Conservation (phyloP, 2,797 vertebrate species). For the Rallus crepitans region DNA sequence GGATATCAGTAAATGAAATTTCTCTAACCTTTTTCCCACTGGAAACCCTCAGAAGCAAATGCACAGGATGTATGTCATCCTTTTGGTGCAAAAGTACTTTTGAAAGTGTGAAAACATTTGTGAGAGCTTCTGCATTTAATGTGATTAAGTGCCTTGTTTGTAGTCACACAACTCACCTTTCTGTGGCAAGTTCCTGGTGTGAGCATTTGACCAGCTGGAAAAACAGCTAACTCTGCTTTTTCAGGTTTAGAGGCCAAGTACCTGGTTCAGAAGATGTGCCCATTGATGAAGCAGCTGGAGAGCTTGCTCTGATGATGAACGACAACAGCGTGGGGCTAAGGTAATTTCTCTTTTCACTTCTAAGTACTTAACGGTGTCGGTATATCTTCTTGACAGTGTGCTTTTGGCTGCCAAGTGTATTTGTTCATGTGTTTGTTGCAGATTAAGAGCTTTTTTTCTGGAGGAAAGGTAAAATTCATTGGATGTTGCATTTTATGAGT, state of each 20-base stretch:
- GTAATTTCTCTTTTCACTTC: slow-evolving; percentile 62
- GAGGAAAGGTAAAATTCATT: slow-evolving; percentile 7
- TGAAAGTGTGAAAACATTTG: neutral
- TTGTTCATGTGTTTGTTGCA: slow-evolving; percentile 27
- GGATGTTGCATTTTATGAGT: neutral
- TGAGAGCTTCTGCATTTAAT: neutral
- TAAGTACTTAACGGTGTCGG: neutral
- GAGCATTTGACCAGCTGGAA: neutral
- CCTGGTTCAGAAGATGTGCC: slow-evolving; percentile 40
- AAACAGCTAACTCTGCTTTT: slow-evolving; percentile 36
- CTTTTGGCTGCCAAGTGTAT: slow-evolving; percentile 23
- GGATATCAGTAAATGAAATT: neutral
- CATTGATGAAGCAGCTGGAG: slow-evolving; percentile 44
- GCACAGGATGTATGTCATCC: neutral
- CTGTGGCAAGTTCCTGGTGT: neutral
- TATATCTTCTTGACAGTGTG: slow-evolving; percentile 44
- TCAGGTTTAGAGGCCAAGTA: slow-evolving; percentile 67
- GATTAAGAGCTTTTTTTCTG: slow-evolving; percentile 34
- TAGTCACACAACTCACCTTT: neutral
- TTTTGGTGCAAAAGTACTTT: neutral
- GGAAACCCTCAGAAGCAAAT: neutral
- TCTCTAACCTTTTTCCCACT: neutral
- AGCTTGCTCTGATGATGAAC: slow-evolving; percentile 52
- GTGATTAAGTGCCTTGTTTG: neutral
- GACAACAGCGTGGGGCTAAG: slow-evolving; percentile 60